phyloP scores from a whole-genome alignment of 2,888 invertebrate species.

The Lymantria dispar region DNA sequence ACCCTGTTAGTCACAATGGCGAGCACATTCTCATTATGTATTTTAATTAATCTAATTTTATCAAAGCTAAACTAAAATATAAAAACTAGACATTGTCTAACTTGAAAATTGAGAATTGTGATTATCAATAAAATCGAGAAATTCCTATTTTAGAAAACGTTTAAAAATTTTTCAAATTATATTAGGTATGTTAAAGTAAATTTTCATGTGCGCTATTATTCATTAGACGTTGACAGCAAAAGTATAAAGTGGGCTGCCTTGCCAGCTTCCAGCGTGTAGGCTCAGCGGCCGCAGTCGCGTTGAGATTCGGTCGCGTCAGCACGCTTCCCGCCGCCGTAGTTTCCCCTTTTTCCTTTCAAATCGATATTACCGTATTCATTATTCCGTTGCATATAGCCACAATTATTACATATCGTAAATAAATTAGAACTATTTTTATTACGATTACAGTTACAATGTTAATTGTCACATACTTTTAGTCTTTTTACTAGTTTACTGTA shows the following conservation, averaged over 20 bases:
- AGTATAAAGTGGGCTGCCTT: conserved; percentile 23
- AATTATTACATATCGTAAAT: conserved; percentile 46
- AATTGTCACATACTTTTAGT: conserved; percentile 13
- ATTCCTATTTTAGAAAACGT: no score
- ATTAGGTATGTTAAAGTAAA: conserved; percentile 5
- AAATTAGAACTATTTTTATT: conserved; percentile 46
- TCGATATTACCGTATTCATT: conserved; percentile 54
- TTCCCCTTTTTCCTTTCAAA: conserved; percentile 46
- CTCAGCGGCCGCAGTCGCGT: conserved; percentile 63
- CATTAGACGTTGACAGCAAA: conserved; percentile 6
- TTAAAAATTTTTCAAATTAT: no score
- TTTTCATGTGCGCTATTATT: conserved; percentile 20
- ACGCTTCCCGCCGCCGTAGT: conserved; percentile 56
- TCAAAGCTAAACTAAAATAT: no score
- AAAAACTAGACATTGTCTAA: no score
- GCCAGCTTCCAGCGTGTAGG: conserved; percentile 47
- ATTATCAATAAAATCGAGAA: no score
- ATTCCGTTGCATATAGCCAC: conserved; percentile 43
- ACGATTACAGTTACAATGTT: conserved; percentile 26
- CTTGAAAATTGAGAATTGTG: no score
- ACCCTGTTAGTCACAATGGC: no score
- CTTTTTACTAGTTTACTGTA: conserved; percentile 14
- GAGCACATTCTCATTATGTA: no score
- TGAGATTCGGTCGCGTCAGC: conserved; percentile 58
- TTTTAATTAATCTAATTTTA: no score